phyloP scores from a whole-genome alignment of 2,888 invertebrate genomes.

The Melanostoma mellinum region DNA sequence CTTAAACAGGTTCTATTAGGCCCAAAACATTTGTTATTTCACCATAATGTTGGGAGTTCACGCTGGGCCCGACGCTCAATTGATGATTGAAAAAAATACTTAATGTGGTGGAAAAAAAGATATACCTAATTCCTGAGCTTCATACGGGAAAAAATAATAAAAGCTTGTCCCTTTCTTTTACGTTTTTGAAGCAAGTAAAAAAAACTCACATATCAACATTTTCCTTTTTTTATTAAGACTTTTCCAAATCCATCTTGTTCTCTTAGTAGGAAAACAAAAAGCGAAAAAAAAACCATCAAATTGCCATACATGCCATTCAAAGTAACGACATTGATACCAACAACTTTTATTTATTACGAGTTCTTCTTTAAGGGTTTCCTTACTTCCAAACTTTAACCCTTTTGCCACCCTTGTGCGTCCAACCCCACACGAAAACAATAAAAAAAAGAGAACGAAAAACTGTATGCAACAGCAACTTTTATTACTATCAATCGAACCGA shows the following conservation, averaged over 20 bases:
- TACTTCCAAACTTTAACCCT: constrained; percentile 2
- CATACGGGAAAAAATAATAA: no score
- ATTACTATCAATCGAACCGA: constrained; percentile 52
- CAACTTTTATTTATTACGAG: not conserved
- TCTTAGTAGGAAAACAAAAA: not conserved
- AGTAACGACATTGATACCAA: constrained; percentile 7
- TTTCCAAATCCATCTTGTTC: not conserved
- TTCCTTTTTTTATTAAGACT: no score
- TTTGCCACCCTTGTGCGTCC: not conserved
- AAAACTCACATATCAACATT: no score
- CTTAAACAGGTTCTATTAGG: no score
- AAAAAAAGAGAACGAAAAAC: not conserved
- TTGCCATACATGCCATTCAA: not conserved
- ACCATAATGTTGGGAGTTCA: no score
- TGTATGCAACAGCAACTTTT: constrained; percentile 43
- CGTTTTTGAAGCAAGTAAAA: no score
- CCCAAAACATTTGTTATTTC: no score
- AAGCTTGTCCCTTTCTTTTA: no score
- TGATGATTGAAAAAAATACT: no score
- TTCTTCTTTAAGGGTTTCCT: not conserved
- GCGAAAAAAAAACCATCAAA: constrained; percentile 9
- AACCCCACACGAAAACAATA: not conserved
- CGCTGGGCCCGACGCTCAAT: no score
- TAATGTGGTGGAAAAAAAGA: no score
- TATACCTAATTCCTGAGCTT: no score